phyloP scores from a whole-genome alignment of 2,797 vertebrate species.

The Emys orbicularis region DNA sequence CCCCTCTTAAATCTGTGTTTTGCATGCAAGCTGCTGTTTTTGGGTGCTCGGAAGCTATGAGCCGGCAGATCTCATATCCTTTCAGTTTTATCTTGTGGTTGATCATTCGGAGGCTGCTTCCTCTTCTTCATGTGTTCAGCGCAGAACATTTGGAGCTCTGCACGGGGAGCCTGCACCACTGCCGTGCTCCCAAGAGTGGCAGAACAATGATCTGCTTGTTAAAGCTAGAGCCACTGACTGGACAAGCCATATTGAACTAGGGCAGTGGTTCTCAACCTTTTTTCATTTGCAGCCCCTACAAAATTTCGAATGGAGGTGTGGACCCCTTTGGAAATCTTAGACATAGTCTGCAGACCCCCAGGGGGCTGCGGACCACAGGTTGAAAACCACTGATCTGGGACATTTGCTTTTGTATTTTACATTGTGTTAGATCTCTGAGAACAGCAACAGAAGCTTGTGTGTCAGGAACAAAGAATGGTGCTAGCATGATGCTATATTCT shows the following conservation, averaged over 20 bases:
- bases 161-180: background rate
- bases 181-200: background rate
- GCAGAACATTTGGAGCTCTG: conserved; percentile 26
- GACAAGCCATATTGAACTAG: background rate
- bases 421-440: background rate
- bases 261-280: background rate
- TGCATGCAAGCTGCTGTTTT: conserved; percentile 45
- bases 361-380: background rate
- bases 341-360: background rate
- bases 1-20: conserved; percentile 3
- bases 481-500: background rate
- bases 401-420: background rate
- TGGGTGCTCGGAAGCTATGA: conserved; percentile 47
- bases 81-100: conserved; percentile 83
- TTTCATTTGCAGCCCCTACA: background rate
- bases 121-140: conserved; percentile 76
- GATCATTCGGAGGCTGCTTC: conserved; percentile 84
- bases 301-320: background rate
- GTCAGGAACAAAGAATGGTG: conserved; percentile 7
- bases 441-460: background rate
- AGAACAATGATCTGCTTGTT: background rate
- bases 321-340: background rate
- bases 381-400: background rate
- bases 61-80: conserved; percentile 68
- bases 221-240: background rate